These are phyloP conservation scores for Phasianus colchicus DNA, from an alignment of 2,113 vertebrate species.

Conservation along the genomic window DNA sequence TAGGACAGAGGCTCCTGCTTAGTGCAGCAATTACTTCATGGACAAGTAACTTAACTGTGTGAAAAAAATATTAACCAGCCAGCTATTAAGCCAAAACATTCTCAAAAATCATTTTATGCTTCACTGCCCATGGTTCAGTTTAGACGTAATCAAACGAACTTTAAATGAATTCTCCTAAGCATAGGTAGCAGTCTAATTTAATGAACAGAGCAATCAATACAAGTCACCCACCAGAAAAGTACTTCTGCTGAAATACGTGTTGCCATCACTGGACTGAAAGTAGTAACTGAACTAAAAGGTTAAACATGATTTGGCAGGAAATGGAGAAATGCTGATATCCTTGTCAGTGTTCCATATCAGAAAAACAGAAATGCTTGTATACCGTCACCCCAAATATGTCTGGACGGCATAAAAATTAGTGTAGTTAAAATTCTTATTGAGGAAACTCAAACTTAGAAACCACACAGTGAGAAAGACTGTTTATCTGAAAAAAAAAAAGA, in stretches of 20 bases:
- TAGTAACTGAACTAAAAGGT: background rate
- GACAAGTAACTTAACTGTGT: background rate
- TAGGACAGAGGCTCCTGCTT: background rate
- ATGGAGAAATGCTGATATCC: background rate
- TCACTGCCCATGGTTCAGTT: conserved; percentile 3
- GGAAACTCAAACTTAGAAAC: background rate
- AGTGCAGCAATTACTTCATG: background rate
- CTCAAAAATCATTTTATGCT: conserved; percentile 54
- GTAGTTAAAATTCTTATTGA: background rate
- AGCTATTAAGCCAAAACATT: conserved; percentile 46
- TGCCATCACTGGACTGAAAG: background rate
- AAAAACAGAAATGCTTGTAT: background rate
- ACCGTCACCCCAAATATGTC: background rate
- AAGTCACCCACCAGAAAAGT: conserved; percentile 13
- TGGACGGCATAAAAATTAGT: background rate
- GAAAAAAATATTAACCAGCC: conserved; percentile 34
- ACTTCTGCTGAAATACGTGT: background rate
- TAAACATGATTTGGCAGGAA: background rate
- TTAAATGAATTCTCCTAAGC: conserved; percentile 49
- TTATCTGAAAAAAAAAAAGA: background rate
- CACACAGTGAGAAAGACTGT: background rate
- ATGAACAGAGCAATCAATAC: background rate
- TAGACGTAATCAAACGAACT: conserved; percentile 39
- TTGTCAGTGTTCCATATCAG: background rate
- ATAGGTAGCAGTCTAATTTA: conserved; percentile 43